These are phyloP conservation scores for Nipponacmea schrenckii DNA, from an alignment of 2,888 invertebrate species.

Conservation along the genomic window DNA sequence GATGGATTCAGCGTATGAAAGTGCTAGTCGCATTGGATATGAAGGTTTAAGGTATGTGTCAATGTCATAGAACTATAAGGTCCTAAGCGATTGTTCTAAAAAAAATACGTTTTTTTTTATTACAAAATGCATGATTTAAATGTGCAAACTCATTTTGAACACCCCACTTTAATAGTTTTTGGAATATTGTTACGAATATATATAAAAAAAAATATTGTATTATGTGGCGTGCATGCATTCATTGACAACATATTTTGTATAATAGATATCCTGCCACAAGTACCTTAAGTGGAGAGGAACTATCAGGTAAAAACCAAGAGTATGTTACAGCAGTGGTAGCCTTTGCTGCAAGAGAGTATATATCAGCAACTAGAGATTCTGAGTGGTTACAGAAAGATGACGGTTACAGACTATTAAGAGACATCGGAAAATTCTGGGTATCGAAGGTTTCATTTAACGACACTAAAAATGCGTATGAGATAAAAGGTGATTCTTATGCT, in stretches of 20 bases:
- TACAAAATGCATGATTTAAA: no score
- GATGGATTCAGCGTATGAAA: conserved; percentile 26
- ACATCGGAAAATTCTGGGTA: conserved; percentile 14
- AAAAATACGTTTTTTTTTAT: no score
- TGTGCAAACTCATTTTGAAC: no score
- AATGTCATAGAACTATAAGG: no score
- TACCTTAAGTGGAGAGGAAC: background rate
- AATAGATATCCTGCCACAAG: background rate
- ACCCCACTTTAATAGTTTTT: no score
- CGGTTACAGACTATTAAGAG: background rate
- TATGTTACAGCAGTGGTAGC: conserved; percentile 3
- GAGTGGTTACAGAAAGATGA: background rate
- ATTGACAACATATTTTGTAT: no score
- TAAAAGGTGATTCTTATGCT: no score
- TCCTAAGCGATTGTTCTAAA: no score
- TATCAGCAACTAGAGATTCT: background rate
- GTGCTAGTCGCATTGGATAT: background rate
- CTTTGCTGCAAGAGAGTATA: background rate
- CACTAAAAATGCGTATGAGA: background rate
- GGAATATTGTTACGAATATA: no score
- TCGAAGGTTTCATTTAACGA: background rate
- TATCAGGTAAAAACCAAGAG: background rate
- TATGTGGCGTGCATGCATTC: no score
- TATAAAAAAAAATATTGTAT: no score
- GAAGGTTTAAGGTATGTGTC: background rate